Conservation (phyloP, 2,113 vertebrate genomes). For the Saimiri boliviensis region DNA sequence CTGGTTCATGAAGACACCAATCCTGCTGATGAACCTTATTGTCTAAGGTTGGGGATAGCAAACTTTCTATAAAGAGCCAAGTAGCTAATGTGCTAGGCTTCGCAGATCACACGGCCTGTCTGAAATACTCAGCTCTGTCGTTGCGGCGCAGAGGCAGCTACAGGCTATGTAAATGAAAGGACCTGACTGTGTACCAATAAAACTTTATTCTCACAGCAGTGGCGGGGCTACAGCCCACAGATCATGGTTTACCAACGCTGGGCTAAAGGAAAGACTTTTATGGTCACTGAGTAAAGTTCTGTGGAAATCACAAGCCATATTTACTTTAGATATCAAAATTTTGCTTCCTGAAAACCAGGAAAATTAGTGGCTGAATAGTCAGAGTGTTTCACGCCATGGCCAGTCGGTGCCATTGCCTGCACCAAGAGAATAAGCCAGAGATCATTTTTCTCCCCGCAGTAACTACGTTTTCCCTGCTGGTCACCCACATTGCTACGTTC, state of each 20-base stretch:
- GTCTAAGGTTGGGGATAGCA: accelerated
- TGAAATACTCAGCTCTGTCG: accelerated
- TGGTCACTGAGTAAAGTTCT: background rate
- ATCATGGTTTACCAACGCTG: too few relatives aligned
- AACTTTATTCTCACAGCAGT: background rate
- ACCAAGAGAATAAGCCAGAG: background rate
- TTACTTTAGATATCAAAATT: background rate
- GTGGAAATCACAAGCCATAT: background rate
- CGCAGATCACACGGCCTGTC: accelerated
- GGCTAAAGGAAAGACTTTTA: background rate
- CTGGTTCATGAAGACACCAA: background rate
- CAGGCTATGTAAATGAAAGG: accelerated
- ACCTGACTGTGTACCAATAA: background rate
- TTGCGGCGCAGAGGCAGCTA: background rate
- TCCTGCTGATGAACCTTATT: too few relatives aligned
- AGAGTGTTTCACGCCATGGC: background rate
- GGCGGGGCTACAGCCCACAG: accelerated
- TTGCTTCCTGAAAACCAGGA: background rate
- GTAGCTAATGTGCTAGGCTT: accelerated
- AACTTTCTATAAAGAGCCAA: accelerated
- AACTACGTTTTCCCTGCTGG: background rate
- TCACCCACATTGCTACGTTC: background rate
- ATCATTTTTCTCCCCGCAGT: background rate
- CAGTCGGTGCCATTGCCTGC: background rate
- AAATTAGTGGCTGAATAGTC: too few relatives aligned